Percentiles rank a stretch among this genome's conserved stretches.
phyloP scores from a whole-genome alignment of 2,113 vertebrate genomes.

The Crotalus tigris region DNA sequence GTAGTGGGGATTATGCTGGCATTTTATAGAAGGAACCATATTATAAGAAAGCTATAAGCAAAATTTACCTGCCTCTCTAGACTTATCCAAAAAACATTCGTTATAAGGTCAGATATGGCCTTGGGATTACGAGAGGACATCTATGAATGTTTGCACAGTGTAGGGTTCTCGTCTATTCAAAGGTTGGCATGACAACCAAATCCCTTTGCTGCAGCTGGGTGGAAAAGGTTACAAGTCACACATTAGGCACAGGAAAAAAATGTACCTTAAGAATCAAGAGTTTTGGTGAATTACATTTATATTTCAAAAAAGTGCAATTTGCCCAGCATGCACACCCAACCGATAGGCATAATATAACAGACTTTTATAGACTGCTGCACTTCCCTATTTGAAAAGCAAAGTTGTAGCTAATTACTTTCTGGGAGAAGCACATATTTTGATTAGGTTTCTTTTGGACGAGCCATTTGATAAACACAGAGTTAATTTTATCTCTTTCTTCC shows the following conservation, averaged over 20 bases:
- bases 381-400: neutral
- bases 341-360: neutral
- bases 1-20: neutral
- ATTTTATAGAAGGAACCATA: neutral
- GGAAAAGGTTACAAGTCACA: conserved; percentile 24
- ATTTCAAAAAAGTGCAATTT: neutral
- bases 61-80: neutral
- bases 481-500: neutral
- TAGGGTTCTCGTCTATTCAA: neutral
- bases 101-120: neutral
- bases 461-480: accelerated
- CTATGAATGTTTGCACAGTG: neutral
- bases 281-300: conserved; percentile 20
- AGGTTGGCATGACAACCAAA: conserved; percentile 50
- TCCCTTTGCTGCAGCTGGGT: conserved; percentile 35
- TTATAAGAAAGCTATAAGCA: neutral
- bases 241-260: conserved; percentile 31
- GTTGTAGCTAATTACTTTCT: neutral
- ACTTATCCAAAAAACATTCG: neutral
- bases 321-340: neutral
- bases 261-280: conserved; percentile 21
- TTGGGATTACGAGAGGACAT: neutral
- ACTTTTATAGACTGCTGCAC: neutral
- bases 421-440: neutral
- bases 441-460: neutral